Evolutionary conservation across 2,888 invertebrate genomes (phyloP).

Genomic region (Drosophila flavopinicola): DNA sequence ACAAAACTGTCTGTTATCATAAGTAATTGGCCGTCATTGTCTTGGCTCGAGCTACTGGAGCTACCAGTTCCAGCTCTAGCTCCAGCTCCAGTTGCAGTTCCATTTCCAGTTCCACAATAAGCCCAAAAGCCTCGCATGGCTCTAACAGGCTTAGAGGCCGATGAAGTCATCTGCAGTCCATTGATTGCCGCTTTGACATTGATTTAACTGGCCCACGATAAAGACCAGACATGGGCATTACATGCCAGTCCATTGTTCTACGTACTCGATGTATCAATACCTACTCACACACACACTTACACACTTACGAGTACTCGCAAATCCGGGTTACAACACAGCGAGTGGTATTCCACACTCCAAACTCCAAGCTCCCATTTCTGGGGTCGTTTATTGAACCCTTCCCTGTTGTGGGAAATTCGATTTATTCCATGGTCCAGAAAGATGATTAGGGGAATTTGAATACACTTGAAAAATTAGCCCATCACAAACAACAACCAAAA

Average conservation of each 20-base stretch:
- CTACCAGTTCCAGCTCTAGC: neutral
- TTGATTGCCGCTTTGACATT: constrained; percentile 47
- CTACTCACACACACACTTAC: neutral
- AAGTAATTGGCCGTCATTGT: constrained; percentile 72
- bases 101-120: constrained; percentile 20
- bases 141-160: constrained; percentile 35
- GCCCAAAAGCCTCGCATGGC: constrained; percentile 44
- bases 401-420: constrained; percentile 60
- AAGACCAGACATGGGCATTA: constrained; percentile 28
- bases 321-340: constrained; percentile 42
- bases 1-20: constrained; percentile 69
- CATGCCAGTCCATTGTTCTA: constrained; percentile 27
- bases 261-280: neutral
- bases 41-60: constrained; percentile 36
- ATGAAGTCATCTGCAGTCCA: constrained; percentile 57
- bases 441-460: constrained; percentile 62
- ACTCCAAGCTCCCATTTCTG: constrained; percentile 9
- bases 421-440: constrained; percentile 56
- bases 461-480: constrained; percentile 28
- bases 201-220: constrained; percentile 50
- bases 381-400: constrained; percentile 62
- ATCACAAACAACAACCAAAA: neutral
- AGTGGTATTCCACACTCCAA: constrained; percentile 9
- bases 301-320: constrained; percentile 12
- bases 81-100: constrained; percentile 22